Conservation (phyloP, 1,140 invertebrate species). For the Aphelenchoides avenae region DNA sequence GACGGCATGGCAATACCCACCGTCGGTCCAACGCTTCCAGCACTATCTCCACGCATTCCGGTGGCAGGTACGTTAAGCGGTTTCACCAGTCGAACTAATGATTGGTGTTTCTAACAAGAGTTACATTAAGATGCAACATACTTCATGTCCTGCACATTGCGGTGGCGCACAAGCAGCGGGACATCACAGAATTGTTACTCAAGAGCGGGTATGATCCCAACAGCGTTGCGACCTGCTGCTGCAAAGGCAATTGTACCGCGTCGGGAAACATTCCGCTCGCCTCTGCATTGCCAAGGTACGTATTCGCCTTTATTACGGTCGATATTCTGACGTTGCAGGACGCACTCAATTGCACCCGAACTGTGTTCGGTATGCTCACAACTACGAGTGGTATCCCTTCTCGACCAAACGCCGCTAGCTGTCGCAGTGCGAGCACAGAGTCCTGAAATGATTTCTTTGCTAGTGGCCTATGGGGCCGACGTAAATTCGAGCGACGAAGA, state of each 20-base stretch:
- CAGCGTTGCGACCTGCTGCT: conserved; percentile 49
- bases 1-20: conserved; percentile 49
- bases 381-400: conserved; percentile 53
- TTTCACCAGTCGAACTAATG: background rate
- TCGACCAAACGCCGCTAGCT: conserved; percentile 56
- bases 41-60: conserved; percentile 58
- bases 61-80: conserved; percentile 38
- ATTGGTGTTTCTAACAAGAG: background rate
- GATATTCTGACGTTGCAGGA: too few species aligned
- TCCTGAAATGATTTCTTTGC: conserved; percentile 51
- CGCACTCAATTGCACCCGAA: conserved; percentile 50
- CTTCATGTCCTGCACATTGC: conserved; percentile 48
- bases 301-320: conserved; percentile 9
- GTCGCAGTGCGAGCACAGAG: conserved; percentile 55
- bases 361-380: conserved; percentile 53
- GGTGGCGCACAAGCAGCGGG: conserved; percentile 56
- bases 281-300: conserved; percentile 55
- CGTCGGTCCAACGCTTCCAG: conserved; percentile 56
- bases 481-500: conserved; percentile 56
- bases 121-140: background rate
- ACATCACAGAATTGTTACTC: conserved; percentile 55
- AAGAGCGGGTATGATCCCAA: conserved; percentile 58
- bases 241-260: conserved; percentile 56
- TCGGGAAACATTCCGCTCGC: conserved; percentile 56
- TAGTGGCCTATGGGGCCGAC: conserved; percentile 56